Percentiles rank a stretch among this genome's conserved stretches.
phyloP scores from a whole-genome alignment of 2,888 invertebrate genomes.

The Cremastobaeus sp. region DNA sequence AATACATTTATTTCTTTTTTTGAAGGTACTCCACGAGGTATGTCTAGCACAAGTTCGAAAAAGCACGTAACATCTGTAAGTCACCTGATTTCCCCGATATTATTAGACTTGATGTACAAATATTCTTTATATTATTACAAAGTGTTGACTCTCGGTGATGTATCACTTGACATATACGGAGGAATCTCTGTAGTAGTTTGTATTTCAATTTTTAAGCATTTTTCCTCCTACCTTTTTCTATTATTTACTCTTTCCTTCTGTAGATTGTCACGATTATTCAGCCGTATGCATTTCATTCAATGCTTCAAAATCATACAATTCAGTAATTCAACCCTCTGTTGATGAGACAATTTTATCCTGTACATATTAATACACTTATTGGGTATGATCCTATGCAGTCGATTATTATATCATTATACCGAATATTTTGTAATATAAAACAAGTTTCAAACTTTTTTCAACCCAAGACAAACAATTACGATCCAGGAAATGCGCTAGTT shows the following conservation, averaged over 20 bases:
- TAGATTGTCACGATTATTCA: constrained; percentile 16
- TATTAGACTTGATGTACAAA: constrained; percentile 43
- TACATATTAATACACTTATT: too few relatives aligned
- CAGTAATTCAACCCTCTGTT: too few relatives aligned
- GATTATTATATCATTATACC: too few relatives aligned
- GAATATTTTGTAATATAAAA: too few relatives aligned
- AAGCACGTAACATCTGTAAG: constrained; percentile 75
- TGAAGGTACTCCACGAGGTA: constrained; percentile 78
- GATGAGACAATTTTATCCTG: too few relatives aligned
- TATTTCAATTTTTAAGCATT: constrained; percentile 23
- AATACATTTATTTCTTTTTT: constrained; percentile 72
- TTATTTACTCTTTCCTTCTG: constrained; percentile 13
- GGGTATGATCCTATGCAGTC: too few relatives aligned
- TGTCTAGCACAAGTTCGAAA: constrained; percentile 76
- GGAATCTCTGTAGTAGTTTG: constrained; percentile 20
- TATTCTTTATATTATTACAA: constrained; percentile 35
- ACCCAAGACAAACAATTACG: too few relatives aligned
- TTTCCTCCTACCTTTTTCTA: constrained; percentile 4
- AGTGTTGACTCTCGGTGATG: constrained; percentile 36
- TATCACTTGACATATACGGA: constrained; percentile 22
- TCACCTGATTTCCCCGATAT: constrained; percentile 66
- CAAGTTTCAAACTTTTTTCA: too few relatives aligned
- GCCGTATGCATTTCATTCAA: constrained; percentile 11
- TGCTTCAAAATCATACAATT: too few relatives aligned
- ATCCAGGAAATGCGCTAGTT: too few relatives aligned